phyloP scores from a whole-genome alignment of 2,113 vertebrate species.

The Pachypanchax playfairii region DNA sequence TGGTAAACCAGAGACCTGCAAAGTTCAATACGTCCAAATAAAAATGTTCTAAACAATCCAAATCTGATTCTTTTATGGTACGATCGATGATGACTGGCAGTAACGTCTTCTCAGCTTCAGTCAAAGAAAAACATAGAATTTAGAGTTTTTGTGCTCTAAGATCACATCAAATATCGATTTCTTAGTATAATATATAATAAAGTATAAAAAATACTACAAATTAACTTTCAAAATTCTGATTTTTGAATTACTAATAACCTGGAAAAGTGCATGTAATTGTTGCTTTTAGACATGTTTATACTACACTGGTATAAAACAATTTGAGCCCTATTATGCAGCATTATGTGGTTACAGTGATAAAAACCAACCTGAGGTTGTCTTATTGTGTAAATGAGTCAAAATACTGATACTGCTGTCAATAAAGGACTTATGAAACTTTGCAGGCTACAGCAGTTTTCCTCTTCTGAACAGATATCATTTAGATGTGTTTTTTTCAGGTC shows the following conservation, averaged over 20 bases:
- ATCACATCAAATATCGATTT: no score
- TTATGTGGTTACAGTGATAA: conserved; percentile 18
- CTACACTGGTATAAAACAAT: conserved; percentile 35
- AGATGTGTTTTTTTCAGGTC: no score
- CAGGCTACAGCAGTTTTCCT: conserved; percentile 19
- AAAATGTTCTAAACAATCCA: conserved; percentile 42
- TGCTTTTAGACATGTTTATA: conserved; percentile 16
- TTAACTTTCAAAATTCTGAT: conserved; percentile 40
- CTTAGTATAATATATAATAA: no score
- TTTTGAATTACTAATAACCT: conserved; percentile 15
- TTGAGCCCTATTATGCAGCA: conserved; percentile 23
- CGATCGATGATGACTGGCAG: no score
- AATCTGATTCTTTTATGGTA: no score
- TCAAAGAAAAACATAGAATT: no score
- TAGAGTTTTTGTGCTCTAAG: no score
- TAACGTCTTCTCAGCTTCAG: no score
- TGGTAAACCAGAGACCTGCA: conserved; percentile 44
- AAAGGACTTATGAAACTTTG: background rate
- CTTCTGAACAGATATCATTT: conserved; percentile 21
- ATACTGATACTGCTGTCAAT: conserved; percentile 54
- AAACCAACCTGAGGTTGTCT: conserved; percentile 31
- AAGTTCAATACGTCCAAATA: conserved; percentile 51
- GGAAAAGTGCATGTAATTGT: conserved; percentile 18
- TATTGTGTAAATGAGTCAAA: conserved; percentile 35
- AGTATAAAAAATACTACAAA: no score